phyloP scores from a whole-genome alignment of 2,113 vertebrate genomes.

The Gnathonemus longibarbis region DNA sequence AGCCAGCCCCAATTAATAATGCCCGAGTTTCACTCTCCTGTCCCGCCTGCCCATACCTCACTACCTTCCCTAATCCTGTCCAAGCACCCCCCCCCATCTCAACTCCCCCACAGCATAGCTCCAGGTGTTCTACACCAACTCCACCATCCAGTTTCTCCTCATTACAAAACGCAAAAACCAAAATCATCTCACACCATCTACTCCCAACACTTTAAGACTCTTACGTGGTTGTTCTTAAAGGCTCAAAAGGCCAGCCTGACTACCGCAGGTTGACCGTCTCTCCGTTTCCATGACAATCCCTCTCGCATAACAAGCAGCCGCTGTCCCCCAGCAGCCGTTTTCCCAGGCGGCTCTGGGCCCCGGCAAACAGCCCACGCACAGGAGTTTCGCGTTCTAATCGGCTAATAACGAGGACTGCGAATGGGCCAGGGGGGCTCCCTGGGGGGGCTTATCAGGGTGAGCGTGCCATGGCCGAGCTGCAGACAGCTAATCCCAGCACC shows the following conservation, averaged over 20 bases:
- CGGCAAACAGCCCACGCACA: background rate
- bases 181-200: background rate
- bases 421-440: background rate
- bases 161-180: background rate
- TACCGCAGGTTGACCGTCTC: background rate
- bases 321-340: background rate
- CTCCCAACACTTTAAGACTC: background rate
- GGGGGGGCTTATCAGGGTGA: constrained; percentile 9
- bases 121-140: background rate
- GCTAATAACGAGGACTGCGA: background rate
- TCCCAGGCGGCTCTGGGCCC: background rate
- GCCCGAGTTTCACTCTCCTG: constrained; percentile 28
- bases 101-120: background rate
- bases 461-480: background rate
- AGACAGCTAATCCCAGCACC: constrained; percentile 17
- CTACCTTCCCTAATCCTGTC: constrained; percentile 13
- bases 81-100: background rate
- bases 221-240: background rate
- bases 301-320: background rate
- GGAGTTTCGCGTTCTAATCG: background rate
- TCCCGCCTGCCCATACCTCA: constrained; percentile 10
- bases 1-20: constrained; percentile 31
- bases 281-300: background rate
- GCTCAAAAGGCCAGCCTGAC: background rate
- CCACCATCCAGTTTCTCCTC: background rate